Evolutionary conservation across 2,113 vertebrate species (phyloP).

Genomic region (Dasyprocta punctata): DNA sequence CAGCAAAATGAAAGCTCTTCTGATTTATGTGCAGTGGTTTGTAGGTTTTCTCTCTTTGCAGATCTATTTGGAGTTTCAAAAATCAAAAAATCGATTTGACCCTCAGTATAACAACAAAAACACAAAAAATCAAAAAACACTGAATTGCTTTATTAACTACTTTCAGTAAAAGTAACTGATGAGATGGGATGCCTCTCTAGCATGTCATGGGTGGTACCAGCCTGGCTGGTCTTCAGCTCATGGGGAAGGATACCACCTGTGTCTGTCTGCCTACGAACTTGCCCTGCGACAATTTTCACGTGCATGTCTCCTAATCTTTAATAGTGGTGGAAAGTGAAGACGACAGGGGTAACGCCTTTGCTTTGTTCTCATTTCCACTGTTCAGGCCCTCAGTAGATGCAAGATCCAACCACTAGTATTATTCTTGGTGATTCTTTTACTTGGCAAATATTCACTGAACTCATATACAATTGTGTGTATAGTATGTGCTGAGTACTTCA

Average conservation of each 20-base stretch:
- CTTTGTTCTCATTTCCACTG: not conserved
- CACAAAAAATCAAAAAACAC: not conserved
- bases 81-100: not conserved
- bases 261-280: not conserved
- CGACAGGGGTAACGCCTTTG: not conserved
- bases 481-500: not conserved
- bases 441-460: not conserved
- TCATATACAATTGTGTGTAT: not conserved
- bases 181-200: not conserved
- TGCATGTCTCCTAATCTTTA: not conserved
- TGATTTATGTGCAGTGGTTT: not conserved
- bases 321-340: not conserved
- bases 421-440: not conserved
- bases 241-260: not conserved
- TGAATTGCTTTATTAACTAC: not conserved
- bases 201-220: not conserved
- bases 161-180: constrained; percentile 6
- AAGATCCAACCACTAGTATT: not conserved
- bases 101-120: not conserved
- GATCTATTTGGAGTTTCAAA: not conserved
- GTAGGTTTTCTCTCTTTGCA: not conserved
- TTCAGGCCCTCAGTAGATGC: not conserved
- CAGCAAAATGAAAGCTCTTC: not conserved
- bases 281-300: not conserved
- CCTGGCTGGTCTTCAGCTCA: not conserved